Conservation (phyloP, 2,113 vertebrate species). For the Pseudorhombus dupliciocellatus region DNA sequence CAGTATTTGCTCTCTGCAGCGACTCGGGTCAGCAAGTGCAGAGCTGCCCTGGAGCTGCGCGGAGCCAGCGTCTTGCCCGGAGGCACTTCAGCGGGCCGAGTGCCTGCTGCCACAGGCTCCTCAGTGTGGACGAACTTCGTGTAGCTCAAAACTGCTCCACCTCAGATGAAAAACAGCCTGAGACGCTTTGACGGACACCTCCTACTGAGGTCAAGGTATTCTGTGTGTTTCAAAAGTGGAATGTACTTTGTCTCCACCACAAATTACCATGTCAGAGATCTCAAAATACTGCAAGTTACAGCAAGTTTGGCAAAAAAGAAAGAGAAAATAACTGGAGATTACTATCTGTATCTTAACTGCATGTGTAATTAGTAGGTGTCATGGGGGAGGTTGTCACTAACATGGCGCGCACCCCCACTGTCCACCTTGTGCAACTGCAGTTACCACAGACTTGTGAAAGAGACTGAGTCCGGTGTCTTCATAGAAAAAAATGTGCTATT, state of each 20-base stretch:
- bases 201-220: constrained; percentile 46
- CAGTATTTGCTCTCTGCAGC: not conserved
- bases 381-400: constrained; percentile 19
- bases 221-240: constrained; percentile 14
- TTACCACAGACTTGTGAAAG: constrained; percentile 3
- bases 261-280: constrained; percentile 29
- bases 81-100: not conserved
- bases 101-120: not conserved
- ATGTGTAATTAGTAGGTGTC: constrained; percentile 36
- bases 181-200: constrained; percentile 14
- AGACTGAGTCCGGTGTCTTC: not conserved
- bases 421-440: not conserved
- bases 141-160: not conserved
- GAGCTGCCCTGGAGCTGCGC: not conserved
- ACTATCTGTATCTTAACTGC: constrained; percentile 10
- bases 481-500: not conserved
- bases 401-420: constrained; percentile 1
- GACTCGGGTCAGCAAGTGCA: constrained; percentile 13
- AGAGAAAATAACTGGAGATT: constrained; percentile 40
- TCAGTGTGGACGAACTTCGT: not conserved
- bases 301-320: constrained; percentile 24
- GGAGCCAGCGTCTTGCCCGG: not conserved
- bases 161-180: constrained; percentile 5
- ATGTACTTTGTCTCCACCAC: constrained; percentile 26
- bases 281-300: constrained; percentile 32